These are phyloP conservation scores for Cinclus cinclus DNA, from an alignment of 2,113 vertebrate species.

Conservation along the genomic window DNA sequence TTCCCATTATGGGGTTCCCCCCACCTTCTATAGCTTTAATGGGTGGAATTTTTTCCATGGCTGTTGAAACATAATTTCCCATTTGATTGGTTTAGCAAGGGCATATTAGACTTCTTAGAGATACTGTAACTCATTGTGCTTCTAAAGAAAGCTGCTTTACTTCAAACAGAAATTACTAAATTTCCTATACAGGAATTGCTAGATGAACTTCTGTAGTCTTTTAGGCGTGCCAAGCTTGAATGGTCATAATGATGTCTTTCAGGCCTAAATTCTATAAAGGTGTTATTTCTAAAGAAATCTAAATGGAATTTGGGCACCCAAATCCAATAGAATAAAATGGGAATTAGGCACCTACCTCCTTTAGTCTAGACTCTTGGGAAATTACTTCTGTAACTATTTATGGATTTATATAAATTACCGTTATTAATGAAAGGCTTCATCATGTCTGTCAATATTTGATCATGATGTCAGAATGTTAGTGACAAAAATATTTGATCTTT, in stretches of 20 bases:
- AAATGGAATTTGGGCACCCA: background rate
- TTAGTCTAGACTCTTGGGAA: background rate
- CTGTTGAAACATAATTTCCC: background rate
- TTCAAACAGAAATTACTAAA: background rate
- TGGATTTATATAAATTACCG: background rate
- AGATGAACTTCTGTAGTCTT: background rate
- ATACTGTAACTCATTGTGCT: background rate
- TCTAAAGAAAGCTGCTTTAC: background rate
- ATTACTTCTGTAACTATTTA: background rate
- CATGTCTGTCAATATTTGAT: background rate
- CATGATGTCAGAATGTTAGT: background rate
- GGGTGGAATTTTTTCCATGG: background rate
- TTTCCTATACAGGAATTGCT: background rate
- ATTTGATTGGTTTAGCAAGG: background rate
- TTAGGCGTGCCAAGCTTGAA: background rate
- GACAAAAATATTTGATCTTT: background rate
- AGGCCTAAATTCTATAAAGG: background rate
- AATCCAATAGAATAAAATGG: background rate
- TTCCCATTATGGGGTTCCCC: background rate
- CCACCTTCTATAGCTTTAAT: background rate
- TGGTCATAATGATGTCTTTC: background rate
- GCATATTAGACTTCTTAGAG: background rate
- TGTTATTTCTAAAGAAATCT: background rate
- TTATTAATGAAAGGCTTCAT: background rate
- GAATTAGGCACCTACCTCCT: background rate